These are phyloP conservation scores for Anabacerthia variegaticeps DNA, from an alignment of 2,797 vertebrate genomes.

Conservation along the genomic window DNA sequence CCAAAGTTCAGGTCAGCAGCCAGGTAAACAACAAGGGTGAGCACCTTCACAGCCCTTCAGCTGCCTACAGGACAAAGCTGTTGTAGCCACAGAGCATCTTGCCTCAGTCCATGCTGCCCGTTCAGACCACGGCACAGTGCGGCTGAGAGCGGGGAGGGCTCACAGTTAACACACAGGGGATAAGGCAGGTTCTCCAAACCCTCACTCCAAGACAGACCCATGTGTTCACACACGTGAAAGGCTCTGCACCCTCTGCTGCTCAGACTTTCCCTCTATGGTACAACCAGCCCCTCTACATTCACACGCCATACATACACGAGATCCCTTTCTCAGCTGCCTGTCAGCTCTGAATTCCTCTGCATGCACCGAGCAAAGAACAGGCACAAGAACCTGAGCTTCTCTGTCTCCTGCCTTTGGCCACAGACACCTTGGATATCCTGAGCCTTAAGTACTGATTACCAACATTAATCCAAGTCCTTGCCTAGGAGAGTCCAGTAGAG, in stretches of 20 bases:
- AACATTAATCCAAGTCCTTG: not conserved
- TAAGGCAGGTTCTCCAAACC: not conserved
- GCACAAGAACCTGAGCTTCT: not conserved
- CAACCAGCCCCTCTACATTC: not conserved
- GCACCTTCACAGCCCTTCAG: not conserved
- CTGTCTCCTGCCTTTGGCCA: not conserved
- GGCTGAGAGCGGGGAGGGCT: not conserved
- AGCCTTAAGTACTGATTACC: not conserved
- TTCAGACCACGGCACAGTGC: not conserved
- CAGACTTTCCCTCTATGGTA: not conserved
- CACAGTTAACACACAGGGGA: not conserved
- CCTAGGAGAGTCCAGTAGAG: not conserved
- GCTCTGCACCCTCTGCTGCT: not conserved
- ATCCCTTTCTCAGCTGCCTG: not conserved
- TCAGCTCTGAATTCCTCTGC: not conserved
- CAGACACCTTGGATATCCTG: not conserved
- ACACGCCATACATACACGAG: fast-evolving
- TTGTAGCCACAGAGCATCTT: not conserved
- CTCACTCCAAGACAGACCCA: not conserved
- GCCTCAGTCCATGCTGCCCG: not conserved
- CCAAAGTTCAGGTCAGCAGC: not conserved
- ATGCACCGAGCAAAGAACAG: not conserved
- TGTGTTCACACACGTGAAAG: not conserved
- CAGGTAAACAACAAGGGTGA: not conserved
- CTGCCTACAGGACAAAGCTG: not conserved